Evolutionary conservation across 2,797 vertebrate genomes (phyloP).

Genomic region (Pangasius mekongensis): DNA sequence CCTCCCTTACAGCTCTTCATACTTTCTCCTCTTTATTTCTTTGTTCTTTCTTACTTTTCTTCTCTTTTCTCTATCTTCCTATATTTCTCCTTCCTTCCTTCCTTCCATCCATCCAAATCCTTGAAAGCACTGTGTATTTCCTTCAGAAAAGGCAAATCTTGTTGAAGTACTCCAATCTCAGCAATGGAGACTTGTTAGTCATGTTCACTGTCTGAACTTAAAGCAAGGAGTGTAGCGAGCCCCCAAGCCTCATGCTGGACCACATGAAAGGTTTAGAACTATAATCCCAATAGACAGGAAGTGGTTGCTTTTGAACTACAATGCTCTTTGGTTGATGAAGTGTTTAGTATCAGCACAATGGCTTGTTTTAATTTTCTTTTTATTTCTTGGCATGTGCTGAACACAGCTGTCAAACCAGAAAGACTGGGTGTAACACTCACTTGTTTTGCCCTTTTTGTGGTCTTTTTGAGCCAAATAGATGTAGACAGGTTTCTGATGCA

Average conservation of each 20-base stretch:
- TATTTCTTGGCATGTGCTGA: not conserved
- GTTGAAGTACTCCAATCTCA: not conserved
- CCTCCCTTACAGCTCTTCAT: not conserved
- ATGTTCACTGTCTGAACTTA: conserved; percentile 9
- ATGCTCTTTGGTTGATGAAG: conserved; percentile 15
- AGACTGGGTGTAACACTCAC: conserved; percentile 21
- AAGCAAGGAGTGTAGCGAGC: conserved; percentile 13
- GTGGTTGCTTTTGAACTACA: conserved; percentile 22
- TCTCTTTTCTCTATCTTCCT: not conserved
- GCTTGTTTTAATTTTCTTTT: conserved; percentile 10
- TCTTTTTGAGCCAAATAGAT: conserved; percentile 16
- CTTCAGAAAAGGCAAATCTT: not conserved
- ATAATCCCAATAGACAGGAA: not conserved
- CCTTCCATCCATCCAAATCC: not conserved
- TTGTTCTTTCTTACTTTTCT: not conserved
- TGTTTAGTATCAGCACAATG: conserved; percentile 19
- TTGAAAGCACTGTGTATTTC: not conserved
- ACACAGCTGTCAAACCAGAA: conserved; percentile 14
- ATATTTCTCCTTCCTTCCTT: not conserved
- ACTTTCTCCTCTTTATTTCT: not conserved
- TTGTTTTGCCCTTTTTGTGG: conserved; percentile 16
- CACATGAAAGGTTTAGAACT: conserved; percentile 28
- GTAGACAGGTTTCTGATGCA: conserved; percentile 4
- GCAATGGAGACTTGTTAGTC: not conserved
- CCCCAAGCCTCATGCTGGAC: conserved; percentile 6